Percentiles rank a stretch among this genome's conserved stretches.
phyloP scores from a whole-genome alignment of 2,113 vertebrate genomes.

The Balaenoptera acutorostrata region DNA sequence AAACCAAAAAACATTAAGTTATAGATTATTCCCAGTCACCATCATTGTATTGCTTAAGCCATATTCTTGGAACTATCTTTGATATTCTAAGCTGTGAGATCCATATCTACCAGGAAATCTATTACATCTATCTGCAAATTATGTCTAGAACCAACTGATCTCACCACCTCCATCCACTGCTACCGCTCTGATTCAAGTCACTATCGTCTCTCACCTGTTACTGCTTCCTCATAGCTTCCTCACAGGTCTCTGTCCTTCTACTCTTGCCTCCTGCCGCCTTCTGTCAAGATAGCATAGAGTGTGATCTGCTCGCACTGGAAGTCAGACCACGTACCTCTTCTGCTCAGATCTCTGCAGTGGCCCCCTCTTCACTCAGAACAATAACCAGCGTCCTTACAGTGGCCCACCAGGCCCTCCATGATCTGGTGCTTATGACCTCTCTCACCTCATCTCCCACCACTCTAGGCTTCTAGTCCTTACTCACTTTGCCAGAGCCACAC shows the following conservation, averaged over 20 bases:
- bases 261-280: background rate
- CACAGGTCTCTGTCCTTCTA: background rate
- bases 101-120: background rate
- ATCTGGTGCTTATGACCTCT: background rate
- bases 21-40: background rate
- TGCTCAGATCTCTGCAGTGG: background rate
- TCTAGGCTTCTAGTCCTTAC: background rate
- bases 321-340: background rate
- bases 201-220: background rate
- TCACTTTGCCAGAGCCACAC: background rate
- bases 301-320: background rate
- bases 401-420: background rate
- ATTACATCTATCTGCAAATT: background rate
- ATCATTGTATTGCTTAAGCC: background rate
- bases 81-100: background rate
- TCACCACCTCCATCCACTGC: background rate
- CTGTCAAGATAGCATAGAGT: background rate
- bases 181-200: background rate
- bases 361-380: background rate
- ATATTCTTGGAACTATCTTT: background rate
- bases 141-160: background rate
- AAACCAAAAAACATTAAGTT: background rate
- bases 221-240: background rate
- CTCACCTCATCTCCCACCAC: background rate
- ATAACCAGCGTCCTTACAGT: background rate